Evolutionary conservation across 2,797 vertebrate genomes (phyloP).

Genomic region (Danionella dracula): DNA sequence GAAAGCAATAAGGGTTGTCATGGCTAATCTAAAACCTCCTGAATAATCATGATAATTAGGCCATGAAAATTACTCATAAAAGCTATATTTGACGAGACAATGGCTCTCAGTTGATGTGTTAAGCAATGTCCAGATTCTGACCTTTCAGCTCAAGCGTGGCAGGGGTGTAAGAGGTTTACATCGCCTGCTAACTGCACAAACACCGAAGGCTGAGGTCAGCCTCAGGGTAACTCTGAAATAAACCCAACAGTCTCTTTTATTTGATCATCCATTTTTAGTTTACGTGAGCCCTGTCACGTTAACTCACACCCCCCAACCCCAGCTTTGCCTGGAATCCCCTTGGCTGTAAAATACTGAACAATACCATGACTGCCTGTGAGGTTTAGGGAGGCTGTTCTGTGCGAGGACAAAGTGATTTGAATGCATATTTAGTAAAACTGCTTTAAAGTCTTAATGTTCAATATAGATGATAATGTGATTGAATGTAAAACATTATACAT

Average conservation of each 20-base stretch:
- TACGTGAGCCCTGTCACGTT: conserved; percentile 14
- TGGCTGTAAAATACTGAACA: conserved; percentile 22
- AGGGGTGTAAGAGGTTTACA: conserved; percentile 28
- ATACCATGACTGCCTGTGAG: conserved; percentile 7
- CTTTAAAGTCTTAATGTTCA: not conserved
- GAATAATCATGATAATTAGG: not conserved
- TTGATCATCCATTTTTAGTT: conserved; percentile 39
- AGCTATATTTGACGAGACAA: not conserved
- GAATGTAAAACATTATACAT: too few relatives aligned
- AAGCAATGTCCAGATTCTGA: conserved; percentile 14
- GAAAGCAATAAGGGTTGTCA: not conserved
- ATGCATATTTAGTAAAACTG: not conserved
- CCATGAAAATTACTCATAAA: not conserved
- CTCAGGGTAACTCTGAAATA: conserved; percentile 51
- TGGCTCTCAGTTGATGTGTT: conserved; percentile 1
- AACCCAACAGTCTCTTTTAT: conserved; percentile 49
- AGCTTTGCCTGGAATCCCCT: conserved; percentile 26
- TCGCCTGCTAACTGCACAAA: conserved; percentile 25
- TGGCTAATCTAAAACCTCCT: not conserved
- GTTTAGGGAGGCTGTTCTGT: conserved; percentile 17
- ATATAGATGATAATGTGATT: too few relatives aligned
- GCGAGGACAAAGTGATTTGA: conserved; percentile 3
- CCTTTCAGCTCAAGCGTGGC: conserved; percentile 21
- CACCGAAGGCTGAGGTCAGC: conserved; percentile 36
- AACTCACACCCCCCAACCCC: conserved; percentile 8